Percentiles rank a stretch among this genome's conserved stretches.
Evolutionary conservation across 1,140 invertebrate species (phyloP).

Genomic region (Kradibia gibbosae): DNA sequence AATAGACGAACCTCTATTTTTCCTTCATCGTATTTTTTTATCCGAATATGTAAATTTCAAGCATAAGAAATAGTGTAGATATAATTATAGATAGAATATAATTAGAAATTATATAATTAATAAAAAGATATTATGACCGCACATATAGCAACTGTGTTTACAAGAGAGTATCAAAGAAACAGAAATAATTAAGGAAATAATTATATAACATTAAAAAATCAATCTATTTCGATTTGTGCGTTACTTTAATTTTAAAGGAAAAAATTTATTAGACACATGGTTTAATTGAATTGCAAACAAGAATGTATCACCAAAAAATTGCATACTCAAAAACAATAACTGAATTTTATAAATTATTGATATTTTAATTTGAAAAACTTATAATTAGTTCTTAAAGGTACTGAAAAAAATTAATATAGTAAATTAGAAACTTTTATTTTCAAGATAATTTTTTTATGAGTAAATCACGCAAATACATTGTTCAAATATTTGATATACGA

Average conservation of each 20-base stretch:
- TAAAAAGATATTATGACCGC: neutral
- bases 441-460: too few relatives aligned
- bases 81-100: too few relatives aligned
- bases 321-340: neutral
- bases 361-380: neutral
- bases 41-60: too few relatives aligned
- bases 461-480: too few relatives aligned
- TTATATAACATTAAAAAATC: neutral
- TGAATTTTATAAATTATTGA: neutral
- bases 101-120: too few relatives aligned
- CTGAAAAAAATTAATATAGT: too few relatives aligned
- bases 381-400: too few relatives aligned
- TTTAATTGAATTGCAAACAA: neutral
- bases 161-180: neutral
- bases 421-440: too few relatives aligned
- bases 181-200: slow-evolving; percentile 20
- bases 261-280: neutral
- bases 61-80: too few relatives aligned
- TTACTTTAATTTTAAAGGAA: neutral
- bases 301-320: neutral
- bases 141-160: slow-evolving; percentile 21
- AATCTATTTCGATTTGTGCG: neutral
- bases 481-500: too few relatives aligned
- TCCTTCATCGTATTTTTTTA: too few relatives aligned
- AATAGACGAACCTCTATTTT: too few relatives aligned